Conservation (phyloP, 2,888 invertebrate genomes). For the Yponomeuta cagnagella region DNA sequence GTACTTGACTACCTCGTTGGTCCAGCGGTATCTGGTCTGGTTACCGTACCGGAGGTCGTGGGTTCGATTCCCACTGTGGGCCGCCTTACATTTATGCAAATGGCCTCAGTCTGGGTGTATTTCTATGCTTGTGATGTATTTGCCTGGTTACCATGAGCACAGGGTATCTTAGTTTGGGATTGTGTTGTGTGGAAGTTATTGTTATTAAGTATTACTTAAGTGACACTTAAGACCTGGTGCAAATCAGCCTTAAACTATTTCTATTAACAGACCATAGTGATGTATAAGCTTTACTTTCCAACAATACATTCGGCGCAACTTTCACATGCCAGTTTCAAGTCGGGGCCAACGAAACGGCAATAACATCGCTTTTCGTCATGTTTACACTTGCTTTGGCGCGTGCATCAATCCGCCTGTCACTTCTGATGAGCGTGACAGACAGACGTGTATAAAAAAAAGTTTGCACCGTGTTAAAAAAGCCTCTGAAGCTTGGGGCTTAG, state of each 20-base stretch:
- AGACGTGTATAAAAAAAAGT: constrained; percentile 9
- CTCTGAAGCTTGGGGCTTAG: not conserved
- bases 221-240: too few species aligned
- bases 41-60: too few species aligned
- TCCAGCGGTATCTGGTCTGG: too few species aligned
- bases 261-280: not conserved
- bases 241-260: not conserved
- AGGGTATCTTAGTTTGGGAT: too few species aligned
- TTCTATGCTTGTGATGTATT: too few species aligned
- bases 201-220: too few species aligned
- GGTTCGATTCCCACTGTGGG: too few species aligned
- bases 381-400: constrained; percentile 27
- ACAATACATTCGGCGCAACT: constrained; percentile 18
- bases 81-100: too few species aligned
- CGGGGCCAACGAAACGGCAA: constrained; percentile 20
- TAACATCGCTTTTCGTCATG: constrained; percentile 32
- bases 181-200: too few species aligned
- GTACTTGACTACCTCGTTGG: too few species aligned
- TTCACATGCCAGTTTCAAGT: constrained; percentile 31
- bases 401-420: constrained; percentile 38
- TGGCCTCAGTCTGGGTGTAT: too few species aligned
- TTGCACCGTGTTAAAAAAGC: not conserved
- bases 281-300: constrained; percentile 5
- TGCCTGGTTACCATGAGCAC: too few species aligned
- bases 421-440: constrained; percentile 31